phyloP scores from a whole-genome alignment of 1,140 invertebrate genomes.

The Atta texana region DNA sequence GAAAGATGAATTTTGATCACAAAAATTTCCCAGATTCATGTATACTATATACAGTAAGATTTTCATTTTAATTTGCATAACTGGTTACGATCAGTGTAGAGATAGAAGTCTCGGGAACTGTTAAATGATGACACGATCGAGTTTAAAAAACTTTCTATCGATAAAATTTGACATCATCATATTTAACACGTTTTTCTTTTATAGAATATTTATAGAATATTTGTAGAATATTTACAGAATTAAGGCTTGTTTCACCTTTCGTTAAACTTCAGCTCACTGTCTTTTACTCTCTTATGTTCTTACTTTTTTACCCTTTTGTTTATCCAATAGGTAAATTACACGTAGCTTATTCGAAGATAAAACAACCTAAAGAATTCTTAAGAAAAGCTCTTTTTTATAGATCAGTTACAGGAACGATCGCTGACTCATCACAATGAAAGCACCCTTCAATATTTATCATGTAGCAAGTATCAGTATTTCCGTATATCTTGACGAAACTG shows the following conservation, averaged over 20 bases:
- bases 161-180: neutral
- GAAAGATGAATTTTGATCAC: neutral
- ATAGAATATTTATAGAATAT: neutral
- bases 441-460: conserved; percentile 27
- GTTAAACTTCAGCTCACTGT: no score
- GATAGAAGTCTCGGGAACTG: neutral
- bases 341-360: no score
- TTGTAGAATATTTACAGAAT: neutral
- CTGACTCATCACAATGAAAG: conserved; percentile 46
- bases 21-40: neutral
- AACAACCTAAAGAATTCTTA: neutral
- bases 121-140: neutral
- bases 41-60: neutral
- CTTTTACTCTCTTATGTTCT: no score
- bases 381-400: neutral
- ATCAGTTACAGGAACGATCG: neutral
- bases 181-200: neutral
- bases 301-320: no score
- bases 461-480: conserved; percentile 43
- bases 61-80: conserved; percentile 30
- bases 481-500: neutral
- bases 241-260: no score
- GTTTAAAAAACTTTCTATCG: neutral
- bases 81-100: neutral
- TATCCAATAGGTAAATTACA: no score